Evolutionary conservation across 2,888 invertebrate species (phyloP), one percentile per base, ranked within the genome.

Genomic region (Macrosoma leucophasiata): DNA sequence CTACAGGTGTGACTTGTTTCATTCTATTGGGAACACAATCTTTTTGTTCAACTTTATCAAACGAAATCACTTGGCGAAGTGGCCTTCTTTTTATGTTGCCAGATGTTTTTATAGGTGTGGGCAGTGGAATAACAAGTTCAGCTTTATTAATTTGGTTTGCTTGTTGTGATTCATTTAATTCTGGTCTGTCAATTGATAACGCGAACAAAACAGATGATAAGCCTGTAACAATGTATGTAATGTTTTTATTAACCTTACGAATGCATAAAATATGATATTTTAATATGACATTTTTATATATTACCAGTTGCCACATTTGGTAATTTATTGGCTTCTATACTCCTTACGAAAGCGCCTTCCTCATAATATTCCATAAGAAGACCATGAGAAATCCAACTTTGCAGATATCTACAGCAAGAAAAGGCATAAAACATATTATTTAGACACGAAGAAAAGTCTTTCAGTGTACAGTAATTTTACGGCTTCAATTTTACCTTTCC

Each of bases 171-270:
- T 87, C 85, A 73, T 92, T 93, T 34, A 95, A 84, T 62, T 94
- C 93, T 14, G 90, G 86, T 70, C 93, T 93, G 79, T 97, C 96
- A 40, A 97, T 93, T 58, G 90, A 92, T 62, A 97, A 89, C 12
- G 98, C 97, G 84, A 98, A 98, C 46, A 97, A 85, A 60, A 97
- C 92, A 31, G 95, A 91, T 47, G 91, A 92, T 63, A 98, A 87
- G 46, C 94, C 94, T 93, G 62, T 45, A 81, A 82, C 48, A 58
- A 43, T 32, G 19, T 38, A 46, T 33, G 36, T 21, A 33, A 40
- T 42, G 32, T 31, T 32, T 39, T 29, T 34, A 31, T 25, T 43
- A 33, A 34, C 9, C 21, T 36, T 41, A 26, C 13, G 20, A 35
- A 33, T 44, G 31, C 39, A 15, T 27, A 33, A 13, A 39, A 25